Evolutionary conservation across 2,888 invertebrate genomes (phyloP).

Genomic region (Epinotia ramella): DNA sequence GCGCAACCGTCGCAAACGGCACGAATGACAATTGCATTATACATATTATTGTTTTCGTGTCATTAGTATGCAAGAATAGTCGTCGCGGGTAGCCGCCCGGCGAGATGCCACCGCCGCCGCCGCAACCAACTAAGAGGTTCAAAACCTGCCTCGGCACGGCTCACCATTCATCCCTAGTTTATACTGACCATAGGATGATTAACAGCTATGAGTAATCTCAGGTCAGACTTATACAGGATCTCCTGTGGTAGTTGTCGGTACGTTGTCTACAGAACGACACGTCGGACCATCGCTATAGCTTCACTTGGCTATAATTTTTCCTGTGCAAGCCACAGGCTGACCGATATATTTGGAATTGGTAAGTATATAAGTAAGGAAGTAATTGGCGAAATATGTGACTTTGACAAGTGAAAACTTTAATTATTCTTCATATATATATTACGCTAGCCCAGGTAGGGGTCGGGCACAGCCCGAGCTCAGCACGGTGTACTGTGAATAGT

Average conservation of each 20-base stretch:
- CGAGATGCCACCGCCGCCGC: background rate
- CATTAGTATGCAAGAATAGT: constrained; percentile 66
- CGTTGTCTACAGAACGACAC: background rate
- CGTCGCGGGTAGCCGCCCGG: constrained; percentile 52
- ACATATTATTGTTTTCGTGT: constrained; percentile 57
- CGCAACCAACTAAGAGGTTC: background rate
- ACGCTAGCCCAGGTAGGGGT: too few relatives aligned
- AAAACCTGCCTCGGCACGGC: background rate
- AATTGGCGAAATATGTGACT: too few relatives aligned
- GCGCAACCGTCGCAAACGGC: constrained; percentile 45
- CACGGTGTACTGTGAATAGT: too few relatives aligned
- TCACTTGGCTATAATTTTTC: too few relatives aligned
- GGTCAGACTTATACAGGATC: background rate
- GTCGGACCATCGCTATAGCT: too few relatives aligned
- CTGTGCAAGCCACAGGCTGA: too few relatives aligned
- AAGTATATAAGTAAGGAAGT: too few relatives aligned
- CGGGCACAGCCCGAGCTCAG: too few relatives aligned
- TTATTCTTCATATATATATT: too few relatives aligned
- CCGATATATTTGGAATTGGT: too few relatives aligned
- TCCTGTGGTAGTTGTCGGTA: background rate
- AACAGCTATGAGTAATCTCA: background rate
- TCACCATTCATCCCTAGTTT: background rate
- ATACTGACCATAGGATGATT: background rate
- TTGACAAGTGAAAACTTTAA: too few relatives aligned
- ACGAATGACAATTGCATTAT: constrained; percentile 56